Evolutionary conservation across 2,888 invertebrate genomes (phyloP).

Genomic region (Lepidochrysops patricia): DNA sequence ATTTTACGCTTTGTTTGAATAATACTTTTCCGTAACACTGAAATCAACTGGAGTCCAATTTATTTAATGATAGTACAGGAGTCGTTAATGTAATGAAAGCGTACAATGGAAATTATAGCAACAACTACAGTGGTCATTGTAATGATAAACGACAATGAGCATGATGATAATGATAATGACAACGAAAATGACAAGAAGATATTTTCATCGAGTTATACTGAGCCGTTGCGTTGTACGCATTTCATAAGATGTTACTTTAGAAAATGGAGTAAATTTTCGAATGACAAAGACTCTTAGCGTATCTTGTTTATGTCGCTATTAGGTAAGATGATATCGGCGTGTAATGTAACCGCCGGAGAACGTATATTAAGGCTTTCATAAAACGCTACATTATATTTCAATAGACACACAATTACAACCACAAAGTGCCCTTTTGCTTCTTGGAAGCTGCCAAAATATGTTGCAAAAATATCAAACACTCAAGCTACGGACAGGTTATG

Average conservation of each 20-base stretch:
- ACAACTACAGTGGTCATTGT: background rate
- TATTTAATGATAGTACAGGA: background rate
- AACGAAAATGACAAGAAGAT: background rate
- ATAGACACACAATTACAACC: background rate
- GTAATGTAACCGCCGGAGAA: constrained; percentile 10
- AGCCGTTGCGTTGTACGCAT: background rate
- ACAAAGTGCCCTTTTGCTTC: background rate
- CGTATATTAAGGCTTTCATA: constrained; percentile 10
- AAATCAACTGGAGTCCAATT: background rate
- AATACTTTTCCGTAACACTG: background rate
- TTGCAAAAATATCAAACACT: background rate
- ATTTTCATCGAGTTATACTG: background rate
- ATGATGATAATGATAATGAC: background rate
- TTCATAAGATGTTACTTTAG: background rate
- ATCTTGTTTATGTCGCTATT: constrained; percentile 24
- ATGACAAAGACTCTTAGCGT: constrained; percentile 26
- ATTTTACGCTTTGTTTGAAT: background rate
- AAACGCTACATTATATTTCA: constrained; percentile 1
- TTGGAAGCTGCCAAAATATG: background rate
- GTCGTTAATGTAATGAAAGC: background rate
- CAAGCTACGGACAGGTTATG: too few species aligned
- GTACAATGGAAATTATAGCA: background rate
- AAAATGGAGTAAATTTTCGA: constrained; percentile 23
- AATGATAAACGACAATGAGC: background rate
- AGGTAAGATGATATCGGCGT: constrained; percentile 15